phyloP scores from a whole-genome alignment of 2,888 invertebrate species.

The Oxytorus armatus region DNA sequence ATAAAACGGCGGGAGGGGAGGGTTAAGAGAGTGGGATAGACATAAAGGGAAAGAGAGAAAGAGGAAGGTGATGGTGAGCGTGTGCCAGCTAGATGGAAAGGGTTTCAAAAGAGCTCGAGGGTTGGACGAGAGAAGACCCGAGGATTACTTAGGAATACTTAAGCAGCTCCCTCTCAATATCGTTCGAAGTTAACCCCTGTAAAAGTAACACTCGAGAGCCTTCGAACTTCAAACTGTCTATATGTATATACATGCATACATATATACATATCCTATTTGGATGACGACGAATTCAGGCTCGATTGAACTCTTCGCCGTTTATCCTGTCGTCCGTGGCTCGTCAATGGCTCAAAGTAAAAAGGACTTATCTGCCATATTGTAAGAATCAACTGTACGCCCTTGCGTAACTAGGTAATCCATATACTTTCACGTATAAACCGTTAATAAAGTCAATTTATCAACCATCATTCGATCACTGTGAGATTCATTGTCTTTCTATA shows the following conservation, averaged over 20 bases:
- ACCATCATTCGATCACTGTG: neutral
- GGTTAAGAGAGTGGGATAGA: slow-evolving; percentile 6
- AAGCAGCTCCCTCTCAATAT: slow-evolving; percentile 70
- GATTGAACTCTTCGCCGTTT: slow-evolving; percentile 66
- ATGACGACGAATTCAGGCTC: slow-evolving; percentile 63
- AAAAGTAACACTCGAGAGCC: slow-evolving; percentile 57
- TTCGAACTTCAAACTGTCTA: slow-evolving; percentile 64
- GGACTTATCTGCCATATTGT: neutral
- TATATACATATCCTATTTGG: slow-evolving; percentile 4
- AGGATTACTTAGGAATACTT: slow-evolving; percentile 78
- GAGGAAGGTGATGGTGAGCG: slow-evolving; percentile 26
- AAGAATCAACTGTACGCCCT: neutral
- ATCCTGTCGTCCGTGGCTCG: neutral
- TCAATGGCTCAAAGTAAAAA: neutral
- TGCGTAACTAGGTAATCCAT: neutral
- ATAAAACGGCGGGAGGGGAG: slow-evolving; percentile 12
- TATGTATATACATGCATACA: neutral
- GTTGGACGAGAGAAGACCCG: slow-evolving; percentile 60
- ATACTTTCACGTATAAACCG: neutral
- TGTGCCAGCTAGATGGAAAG: slow-evolving; percentile 56
- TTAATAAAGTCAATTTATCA: slow-evolving; percentile 14
- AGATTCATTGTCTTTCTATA: neutral
- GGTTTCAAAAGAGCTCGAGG: slow-evolving; percentile 45
- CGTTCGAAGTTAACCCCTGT: slow-evolving; percentile 64
- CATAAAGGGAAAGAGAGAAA: neutral